A percentile compares a stretch with the other conserved stretches of the same genome.
Conservation (phyloP, 1,140 invertebrate species). For the Ericerus pela region DNA sequence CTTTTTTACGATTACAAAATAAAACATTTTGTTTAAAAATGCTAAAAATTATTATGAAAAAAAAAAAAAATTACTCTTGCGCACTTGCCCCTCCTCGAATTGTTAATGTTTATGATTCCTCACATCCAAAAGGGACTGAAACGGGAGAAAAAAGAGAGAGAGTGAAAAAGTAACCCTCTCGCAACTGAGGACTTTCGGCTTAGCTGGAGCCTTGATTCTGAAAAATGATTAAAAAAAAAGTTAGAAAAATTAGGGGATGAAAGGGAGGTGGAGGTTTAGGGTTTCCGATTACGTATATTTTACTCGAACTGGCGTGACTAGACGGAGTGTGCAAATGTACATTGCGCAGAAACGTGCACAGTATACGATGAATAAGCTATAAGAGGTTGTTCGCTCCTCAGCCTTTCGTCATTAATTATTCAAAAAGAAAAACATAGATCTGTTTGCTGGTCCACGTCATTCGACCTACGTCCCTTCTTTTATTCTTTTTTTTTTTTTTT, state of each 20-base stretch:
- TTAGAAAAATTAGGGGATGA: background rate
- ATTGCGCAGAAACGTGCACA: slow-evolving; percentile 1
- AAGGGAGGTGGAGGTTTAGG: no score
- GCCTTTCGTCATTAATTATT: slow-evolving; percentile 11
- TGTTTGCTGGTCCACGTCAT: slow-evolving; percentile 4
- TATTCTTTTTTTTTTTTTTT: no score
- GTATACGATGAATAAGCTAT: slow-evolving; percentile 5
- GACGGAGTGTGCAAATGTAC: background rate
- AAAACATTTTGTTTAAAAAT: no score
- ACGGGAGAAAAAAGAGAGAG: no score
- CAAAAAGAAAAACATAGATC: slow-evolving; percentile 12
- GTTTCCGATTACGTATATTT: slow-evolving; percentile 7
- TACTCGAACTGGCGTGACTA: background rate
- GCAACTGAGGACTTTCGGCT: no score
- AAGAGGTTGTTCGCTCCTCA: slow-evolving; percentile 8
- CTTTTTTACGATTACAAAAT: no score
- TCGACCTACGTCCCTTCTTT: slow-evolving; percentile 10
- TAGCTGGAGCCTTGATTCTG: background rate
- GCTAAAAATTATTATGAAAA: no score
- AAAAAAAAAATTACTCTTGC: no score
- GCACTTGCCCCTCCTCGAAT: no score
- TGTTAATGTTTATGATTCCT: no score
- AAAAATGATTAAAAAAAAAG: background rate
- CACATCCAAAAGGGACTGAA: no score
- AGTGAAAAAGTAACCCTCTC: no score